A percentile compares a stretch with the other conserved stretches of the same genome.
phyloP scores from a whole-genome alignment of 2,797 vertebrate genomes.

The Hippocampus kuda region DNA sequence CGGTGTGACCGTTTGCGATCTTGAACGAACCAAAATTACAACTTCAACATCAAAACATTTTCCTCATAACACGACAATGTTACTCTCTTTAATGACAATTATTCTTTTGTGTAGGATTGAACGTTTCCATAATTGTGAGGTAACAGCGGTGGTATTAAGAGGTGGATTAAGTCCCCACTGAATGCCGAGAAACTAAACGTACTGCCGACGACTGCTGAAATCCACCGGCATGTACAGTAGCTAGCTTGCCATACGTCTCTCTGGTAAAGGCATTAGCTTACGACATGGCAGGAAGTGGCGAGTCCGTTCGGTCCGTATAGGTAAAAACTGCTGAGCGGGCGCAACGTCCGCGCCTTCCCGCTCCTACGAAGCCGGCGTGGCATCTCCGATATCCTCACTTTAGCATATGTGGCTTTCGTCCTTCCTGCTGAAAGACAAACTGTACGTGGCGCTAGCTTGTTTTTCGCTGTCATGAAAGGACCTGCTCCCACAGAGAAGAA shows the following conservation, averaged over 20 bases:
- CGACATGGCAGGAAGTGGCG: neutral
- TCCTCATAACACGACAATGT: no score
- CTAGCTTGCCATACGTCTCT: neutral
- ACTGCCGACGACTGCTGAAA: no score
- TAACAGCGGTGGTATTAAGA: neutral
- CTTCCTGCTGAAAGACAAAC: neutral
- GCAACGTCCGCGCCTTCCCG: neutral
- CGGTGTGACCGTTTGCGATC: no score
- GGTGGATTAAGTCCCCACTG: neutral
- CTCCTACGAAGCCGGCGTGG: neutral
- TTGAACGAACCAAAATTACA: no score
- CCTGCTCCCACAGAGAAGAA: neutral
- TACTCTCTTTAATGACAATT: no score
- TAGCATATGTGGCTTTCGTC: neutral
- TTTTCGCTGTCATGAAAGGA: neutral
- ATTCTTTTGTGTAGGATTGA: no score
- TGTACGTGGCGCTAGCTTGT: neutral
- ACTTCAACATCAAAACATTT: no score
- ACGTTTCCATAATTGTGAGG: no score
- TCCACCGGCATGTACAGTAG: neutral
- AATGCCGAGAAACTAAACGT: no score
- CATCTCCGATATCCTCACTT: neutral
- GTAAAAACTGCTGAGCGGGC: neutral
- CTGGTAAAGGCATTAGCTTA: slow-evolving; percentile 2
- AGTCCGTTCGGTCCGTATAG: neutral